Base-by-base conservation (phyloP, 1,140 invertebrate genomes). In the Lasioglossum baleicum region DNA sequence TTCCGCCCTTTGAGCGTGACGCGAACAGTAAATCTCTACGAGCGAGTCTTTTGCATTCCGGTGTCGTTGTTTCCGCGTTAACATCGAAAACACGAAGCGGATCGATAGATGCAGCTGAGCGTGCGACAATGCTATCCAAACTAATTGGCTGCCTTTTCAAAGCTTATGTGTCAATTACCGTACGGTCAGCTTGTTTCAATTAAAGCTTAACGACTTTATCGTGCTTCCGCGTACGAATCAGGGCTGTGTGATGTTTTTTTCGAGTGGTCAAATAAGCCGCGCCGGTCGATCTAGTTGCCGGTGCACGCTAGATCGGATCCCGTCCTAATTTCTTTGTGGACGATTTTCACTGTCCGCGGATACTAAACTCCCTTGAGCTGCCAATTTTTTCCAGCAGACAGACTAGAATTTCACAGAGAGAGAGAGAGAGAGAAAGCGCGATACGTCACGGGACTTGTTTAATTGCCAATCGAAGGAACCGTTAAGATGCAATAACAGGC, bases 91-190 rank as follows among this genome's bases (percentile, higher is more conserved):
- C 60, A 61, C 69, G 26, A 53, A 31, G 68, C 35, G 61, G 75
- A 81, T 87, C 81, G 74, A 86, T 86, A 69, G 60, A 61, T 69
- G 81, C 81, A 81, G 51, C 72, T 73, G 78, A 87, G 68, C 82
- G 61, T 67, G 26, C 73, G 75, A 82, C 71, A 83, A 83, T 87
- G 73, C 51, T 72, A 77, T 77, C 40, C 42, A 44, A 87, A 86
- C 51, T 81, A 87, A 87, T 87, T 83, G 78, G 75, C 60, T 67
- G 74, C 63, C 82, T 81, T 86, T 86, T 78, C 67, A 83, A 58
- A 26, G 71, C 58, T 80, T 78, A 77, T 66, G 53, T 81, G 74
- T 80, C 84, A 72, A 83, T 86, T 86, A 85, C 26, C 72, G 73
- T 42, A 83, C 66, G 75, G 72, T 75, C 74, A 86, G 68, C 26